Conservation (phyloP, 2,888 invertebrate species). For the Aplocera efformata region DNA sequence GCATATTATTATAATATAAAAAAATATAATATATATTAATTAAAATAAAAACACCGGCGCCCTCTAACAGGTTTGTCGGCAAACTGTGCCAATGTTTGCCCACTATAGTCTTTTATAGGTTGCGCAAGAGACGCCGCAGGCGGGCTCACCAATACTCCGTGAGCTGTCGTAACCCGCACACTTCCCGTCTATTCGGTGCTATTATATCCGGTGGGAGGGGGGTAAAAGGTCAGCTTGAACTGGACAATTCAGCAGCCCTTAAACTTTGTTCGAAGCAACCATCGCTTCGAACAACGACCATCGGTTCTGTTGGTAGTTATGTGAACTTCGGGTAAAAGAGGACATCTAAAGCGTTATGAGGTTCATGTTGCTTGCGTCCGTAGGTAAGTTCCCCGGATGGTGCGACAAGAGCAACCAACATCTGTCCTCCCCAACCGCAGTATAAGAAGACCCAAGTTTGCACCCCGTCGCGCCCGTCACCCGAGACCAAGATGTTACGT, state of each 20-base stretch:
- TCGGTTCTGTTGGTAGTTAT: too few species aligned
- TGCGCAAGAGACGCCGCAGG: constrained; percentile 24
- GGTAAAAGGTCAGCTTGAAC: constrained; percentile 7
- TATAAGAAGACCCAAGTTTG: too few species aligned
- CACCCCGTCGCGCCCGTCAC: too few species aligned
- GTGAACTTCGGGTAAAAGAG: too few species aligned
- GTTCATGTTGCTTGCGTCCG: too few species aligned
- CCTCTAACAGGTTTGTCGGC: constrained; percentile 23
- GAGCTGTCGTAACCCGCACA: constrained; percentile 13
- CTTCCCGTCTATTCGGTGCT: constrained; percentile 10
- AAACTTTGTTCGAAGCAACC: too few species aligned
- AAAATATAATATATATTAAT: constrained; percentile 26
- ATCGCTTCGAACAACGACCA: too few species aligned
- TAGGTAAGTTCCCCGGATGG: too few species aligned
- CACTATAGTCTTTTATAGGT: constrained; percentile 30
- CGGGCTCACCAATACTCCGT: constrained; percentile 5
- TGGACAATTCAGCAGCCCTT: constrained; percentile 3
- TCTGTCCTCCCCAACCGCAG: too few species aligned
- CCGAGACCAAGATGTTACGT: too few species aligned
- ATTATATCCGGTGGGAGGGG: constrained; percentile 4
- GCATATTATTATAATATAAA: constrained; percentile 49
- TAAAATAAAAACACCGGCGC: constrained; percentile 19
- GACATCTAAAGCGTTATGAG: too few species aligned
- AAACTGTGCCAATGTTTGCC: constrained; percentile 32
- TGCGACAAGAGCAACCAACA: too few species aligned